Evolutionary conservation across 2,113 vertebrate genomes (phyloP), one percentile per base, ranked within the genome.

Genomic region (Lophura nycthemera): DNA sequence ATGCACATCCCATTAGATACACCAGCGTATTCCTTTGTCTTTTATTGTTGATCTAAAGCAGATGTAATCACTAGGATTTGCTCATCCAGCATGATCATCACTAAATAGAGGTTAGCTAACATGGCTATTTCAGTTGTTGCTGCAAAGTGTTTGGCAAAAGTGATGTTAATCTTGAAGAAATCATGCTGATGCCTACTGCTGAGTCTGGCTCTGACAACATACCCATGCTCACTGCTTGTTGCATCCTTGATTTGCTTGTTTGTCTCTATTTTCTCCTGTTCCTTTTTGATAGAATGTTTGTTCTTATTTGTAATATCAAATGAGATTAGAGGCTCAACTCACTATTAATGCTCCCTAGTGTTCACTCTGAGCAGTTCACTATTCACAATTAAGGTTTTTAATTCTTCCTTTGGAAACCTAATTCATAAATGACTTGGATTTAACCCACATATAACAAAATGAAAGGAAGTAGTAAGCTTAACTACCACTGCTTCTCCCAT

Each of bases 1-100:
- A 50, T 52, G 80, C 38, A 47, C 32, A 93, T 48, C 50, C 92
- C 50, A 21, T 88, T 86, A 83, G 43, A 78, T 88, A 42, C 25
- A 57, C 30, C 42, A 93, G 60, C 17, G 34, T 64, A 74, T 88
- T 95, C 42, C 73, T 94, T 90, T 93, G 56, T 81, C 38, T 72
- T 32, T 65, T 60, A 24, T 42, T 88, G 88, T 86, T 88, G 73
- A 67, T 94, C 79, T 91, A 86, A 91, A 67, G 42, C 64, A 65
- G 65, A 57, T 75, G 22, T 72, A 81, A 95, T 92, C 83, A 16
- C 38, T 93, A 6, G 36, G 52, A 81, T 88, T 61, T 71, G 83
- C 65, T 83, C 81, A 88, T 64, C 84, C 76, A 88, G 78, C 15
- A 1, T 88, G 48, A 40, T 65, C 40, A 17, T 90, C 32, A 27